Evolutionary conservation across 2,888 invertebrate species (phyloP).

Genomic region (Orgyia antiqua): DNA sequence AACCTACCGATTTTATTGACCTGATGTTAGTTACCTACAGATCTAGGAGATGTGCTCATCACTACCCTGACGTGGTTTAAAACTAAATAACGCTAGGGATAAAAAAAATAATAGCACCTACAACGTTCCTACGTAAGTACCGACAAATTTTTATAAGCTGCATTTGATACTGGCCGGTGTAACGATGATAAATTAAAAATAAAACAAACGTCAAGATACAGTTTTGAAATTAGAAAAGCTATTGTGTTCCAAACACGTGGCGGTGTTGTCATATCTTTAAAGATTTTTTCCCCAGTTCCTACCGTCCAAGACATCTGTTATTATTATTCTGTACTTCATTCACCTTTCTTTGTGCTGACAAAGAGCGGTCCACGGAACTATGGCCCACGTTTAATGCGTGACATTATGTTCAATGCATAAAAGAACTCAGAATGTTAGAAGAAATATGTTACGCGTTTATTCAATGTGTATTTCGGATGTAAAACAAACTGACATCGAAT

Average conservation of each 20-base stretch:
- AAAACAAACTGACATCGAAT: conserved; percentile 77
- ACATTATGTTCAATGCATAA: conserved; percentile 66
- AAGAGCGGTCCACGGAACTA: conserved; percentile 61
- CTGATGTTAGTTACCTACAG: no score
- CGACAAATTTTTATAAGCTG: no score
- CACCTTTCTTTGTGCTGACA: conserved; percentile 66
- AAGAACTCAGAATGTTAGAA: conserved; percentile 59
- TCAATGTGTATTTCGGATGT: conserved; percentile 72
- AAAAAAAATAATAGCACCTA: no score
- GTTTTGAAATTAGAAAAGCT: conserved; percentile 38
- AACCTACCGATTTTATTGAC: no score
- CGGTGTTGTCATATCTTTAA: conserved; percentile 63
- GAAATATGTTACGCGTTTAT: conserved; percentile 69
- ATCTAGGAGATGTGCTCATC: no score
- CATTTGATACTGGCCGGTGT: no score
- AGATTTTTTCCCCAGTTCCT: conserved; percentile 53
- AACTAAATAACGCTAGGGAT: no score
- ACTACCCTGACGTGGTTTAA: no score
- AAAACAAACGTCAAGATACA: conserved; percentile 34
- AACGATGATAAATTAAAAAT: conserved; percentile 23
- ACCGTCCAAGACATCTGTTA: conserved; percentile 59
- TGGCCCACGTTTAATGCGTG: conserved; percentile 58
- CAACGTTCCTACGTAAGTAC: no score
- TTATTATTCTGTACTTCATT: conserved; percentile 70
- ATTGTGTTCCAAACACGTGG: conserved; percentile 65